Base-by-base conservation (phyloP, 2,797 vertebrate genomes). In the Darevskia mixta region DNA sequence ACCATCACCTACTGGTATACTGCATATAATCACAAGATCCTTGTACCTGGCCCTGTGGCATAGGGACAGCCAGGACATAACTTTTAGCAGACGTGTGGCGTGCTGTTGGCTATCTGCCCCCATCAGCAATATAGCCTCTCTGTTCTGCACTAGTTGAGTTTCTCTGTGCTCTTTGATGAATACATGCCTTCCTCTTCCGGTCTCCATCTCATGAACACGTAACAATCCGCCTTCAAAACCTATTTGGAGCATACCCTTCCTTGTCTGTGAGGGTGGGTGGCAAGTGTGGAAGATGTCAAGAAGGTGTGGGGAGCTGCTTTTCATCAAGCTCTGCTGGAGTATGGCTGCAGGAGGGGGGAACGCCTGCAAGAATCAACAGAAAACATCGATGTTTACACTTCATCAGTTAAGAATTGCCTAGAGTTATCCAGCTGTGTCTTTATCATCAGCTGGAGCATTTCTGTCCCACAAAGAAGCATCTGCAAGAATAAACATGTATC, bases 371-470 rank as follows among this genome's bases (percentile, higher is more conserved):
- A 89, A 90, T 92, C 88, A 94, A 91, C 78, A 90, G 86, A 49
- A 93, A 86, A 86, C 89, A 92, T 90, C 90, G 85, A 4, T 77
- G 88, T 92, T 88, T 92, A 90, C 61, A 91, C 88, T 91, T 94
- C 88, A 90, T 85, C 90, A 90, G 87, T 55, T 88, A 85, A 92
- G 93, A 92, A 55, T 80, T 86, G 89, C 88, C 66, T 35, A 0
- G 82, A 85, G 89, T 86, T 83, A 88, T 77, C 83, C 93, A 93
- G 86, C 79, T 93, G 91, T 88, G 87, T 86, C 87, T 91, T 87
- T 89, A 75, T 25, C 58, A 66, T 89, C 91, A 90, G 85, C 29
- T 35, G 64, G 83, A 86, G 85, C 81, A 89, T 27, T 66, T 77
- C 2, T 2, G n/a, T 23, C 69, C 55, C 17, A 90, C 80, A 79